Base-by-base conservation (phyloP, 2,113 vertebrate species). In the Sinosuthora webbiana region DNA sequence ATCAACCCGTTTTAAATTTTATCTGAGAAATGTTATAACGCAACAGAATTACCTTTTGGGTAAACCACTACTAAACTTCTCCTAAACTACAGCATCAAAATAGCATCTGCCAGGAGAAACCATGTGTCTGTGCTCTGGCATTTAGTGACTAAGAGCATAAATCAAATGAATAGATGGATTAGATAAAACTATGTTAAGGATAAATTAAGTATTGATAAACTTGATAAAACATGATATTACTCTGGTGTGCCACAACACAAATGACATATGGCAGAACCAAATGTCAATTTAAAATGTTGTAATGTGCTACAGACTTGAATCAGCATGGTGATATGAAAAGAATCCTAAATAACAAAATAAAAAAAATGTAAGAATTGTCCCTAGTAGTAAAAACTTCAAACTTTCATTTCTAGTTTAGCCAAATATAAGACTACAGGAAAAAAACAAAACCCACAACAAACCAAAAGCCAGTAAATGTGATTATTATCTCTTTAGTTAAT, bases 161-260 rank as follows among this genome's bases (percentile, higher is more conserved):
- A 18, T 81, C 30, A 90, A 86, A 86, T 60, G 5, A 77, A 89
- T 79, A 70, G 37, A 71, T 73, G 56, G 42, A 70, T 90, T 69
- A 89, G 74, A 93, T 65, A 68, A 79, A 96, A 77, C 65, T 82
- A 41, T 45, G 75, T 76, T 64, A 84, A 69, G 41, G 56, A 82
- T 60, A 89, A 85, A 96, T 91, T 89, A 86, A 74, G 57, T 80
- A 87, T 70, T 78, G 80, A 93, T 92, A 93, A 93, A 79, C 60
- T 77, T 79, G 42, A 71, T 68, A 92, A 85, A 88, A 71, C 65
- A 80, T 59, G 15, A 33, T 81, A 68, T 91, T 91, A 81, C 23
- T 44, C 21, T 41, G 10, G 7, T 69, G 21, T 84, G 55, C 62
- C 71, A 68, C 59, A 84, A 63, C 37, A 83, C 37, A 74, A 89